Base-by-base conservation (phyloP, 2,888 invertebrate species). In the Cryptus armator region DNA sequence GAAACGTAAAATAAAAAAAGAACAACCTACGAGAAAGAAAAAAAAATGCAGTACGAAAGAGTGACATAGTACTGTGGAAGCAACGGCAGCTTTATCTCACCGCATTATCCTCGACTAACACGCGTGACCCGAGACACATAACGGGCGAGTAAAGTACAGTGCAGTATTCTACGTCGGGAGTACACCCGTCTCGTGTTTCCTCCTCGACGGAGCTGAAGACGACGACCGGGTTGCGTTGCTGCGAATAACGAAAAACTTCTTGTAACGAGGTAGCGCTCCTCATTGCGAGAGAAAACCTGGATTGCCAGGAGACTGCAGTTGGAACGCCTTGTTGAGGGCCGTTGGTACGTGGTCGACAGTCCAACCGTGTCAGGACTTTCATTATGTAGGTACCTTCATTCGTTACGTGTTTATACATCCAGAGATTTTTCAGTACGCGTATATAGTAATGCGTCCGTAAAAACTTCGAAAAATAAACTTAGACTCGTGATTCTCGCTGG, bases 41-140 rank as follows among this genome's bases (percentile, higher is more conserved):
- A 64, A 80, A 59, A 16, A 78, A 59, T 75, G 70, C 68, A 66
- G 44, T 43, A 82, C 66, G 84, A 85, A 87, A 84, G 68, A 81
- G 81, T 59, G 81, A 81, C 81, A 81, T 48, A 64, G 76, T 70
- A 86, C 79, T 46, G 59, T 48, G 67, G 59, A 70, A 77, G 76
- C 84, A 81, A 80, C 78, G 79, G 85, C 59, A 86, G 87, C 82
- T 88, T 88, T 87, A 88, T 87, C 82, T 87, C 80, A 66, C 84
- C 81, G 86, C 87, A 91, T 92, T 92, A 92, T 92, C 87, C 88
- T 89, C 85, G 88, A 82, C 87, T 91, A 92, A 92, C 90, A 89
- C 89, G 91, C 92, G 89, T 91, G 90, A 89, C 88, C 89, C 81
- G 72, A 71, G 86, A 75, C 70, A 81, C 89, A 91, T 91, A 91